A percentile compares a stretch with the other conserved stretches of the same genome.
Conservation (phyloP, 1,140 invertebrate species). For the Danaus plexippus region DNA sequence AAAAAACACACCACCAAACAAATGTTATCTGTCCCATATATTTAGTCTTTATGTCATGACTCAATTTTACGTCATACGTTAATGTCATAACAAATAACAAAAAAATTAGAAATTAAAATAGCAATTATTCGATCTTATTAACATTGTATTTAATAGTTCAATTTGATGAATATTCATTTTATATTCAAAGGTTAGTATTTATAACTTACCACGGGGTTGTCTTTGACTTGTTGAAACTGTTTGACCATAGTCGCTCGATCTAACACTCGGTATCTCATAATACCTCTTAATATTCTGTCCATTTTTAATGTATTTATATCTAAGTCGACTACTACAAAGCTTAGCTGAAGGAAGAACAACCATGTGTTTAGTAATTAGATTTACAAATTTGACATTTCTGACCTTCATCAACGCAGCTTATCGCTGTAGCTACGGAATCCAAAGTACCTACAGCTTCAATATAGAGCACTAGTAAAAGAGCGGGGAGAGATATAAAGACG, state of each 20-base stretch:
- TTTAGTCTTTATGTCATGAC: neutral
- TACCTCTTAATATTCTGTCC: constrained; percentile 89
- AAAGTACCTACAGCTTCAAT: constrained; percentile 5
- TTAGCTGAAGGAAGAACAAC: constrained; percentile 17
- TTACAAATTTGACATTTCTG: constrained; percentile 51
- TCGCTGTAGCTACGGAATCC: constrained; percentile 28
- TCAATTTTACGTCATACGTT: neutral
- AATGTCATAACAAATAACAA: no score
- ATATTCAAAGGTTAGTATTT: constrained; percentile 23
- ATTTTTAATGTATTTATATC: constrained; percentile 65
- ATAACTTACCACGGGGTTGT: constrained; percentile 86
- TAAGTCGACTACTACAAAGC: constrained; percentile 13
- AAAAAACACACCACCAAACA: no score
- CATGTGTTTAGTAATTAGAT: constrained; percentile 28
- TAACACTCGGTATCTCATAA: constrained; percentile 88
- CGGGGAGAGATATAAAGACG: no score
- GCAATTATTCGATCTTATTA: no score
- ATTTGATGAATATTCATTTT: no score
- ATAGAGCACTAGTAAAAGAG: no score
- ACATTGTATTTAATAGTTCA: no score
- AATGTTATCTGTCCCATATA: no score
- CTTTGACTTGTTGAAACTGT: constrained; percentile 88
- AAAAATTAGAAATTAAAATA: no score
- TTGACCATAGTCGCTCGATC: constrained; percentile 89
- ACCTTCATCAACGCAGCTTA: constrained; percentile 61